Evolutionary conservation across 2,888 invertebrate genomes (phyloP), one percentile per base, ranked within the genome.

Genomic region (Mythimna vitellina): DNA sequence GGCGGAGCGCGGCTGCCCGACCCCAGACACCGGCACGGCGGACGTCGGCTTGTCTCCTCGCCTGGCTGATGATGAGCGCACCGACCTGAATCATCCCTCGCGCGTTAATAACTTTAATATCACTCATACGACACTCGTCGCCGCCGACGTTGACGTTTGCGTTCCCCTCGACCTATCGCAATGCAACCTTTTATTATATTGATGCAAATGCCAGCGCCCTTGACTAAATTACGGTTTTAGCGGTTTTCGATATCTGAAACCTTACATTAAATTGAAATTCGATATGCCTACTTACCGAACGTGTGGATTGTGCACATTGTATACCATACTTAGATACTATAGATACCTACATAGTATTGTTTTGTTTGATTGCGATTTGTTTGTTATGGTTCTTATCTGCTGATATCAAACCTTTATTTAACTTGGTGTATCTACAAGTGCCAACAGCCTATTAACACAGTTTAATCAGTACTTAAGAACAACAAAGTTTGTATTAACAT

Each of bases 31-130:
- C 69, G 63, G 60, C 78, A 56, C 67, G 65, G 10, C 60, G 68
- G 64, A 49, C 76, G 67, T 56, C 64, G 79, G 76, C 65, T 62
- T 74, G 86, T 73, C 87, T 86, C 86, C 78, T 83, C 90, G 89
- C 89, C 83, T 88, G 87, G 88, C 88, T 84, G 87, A 72, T 82
- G 86, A 90, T 89, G 91, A 90, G 89, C 90, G 89, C 93, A 91
- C 88, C 94, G 94, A 94, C 94, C 94, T 93, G 92, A 85, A 94
- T 94, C 92, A 93, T 92, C 92, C 92, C 91, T 90, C 87, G 84
- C 86, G 88, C 91, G 90, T 89, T 89, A 89, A 86, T 89, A 89
- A 89, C 87, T 81, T 81, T 82, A 83, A 73, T 80, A 78, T 66
- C 76, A 80, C 70, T 81, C 58, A 25, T 81, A 67, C 72, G 65